Conservation (phyloP, 2,113 vertebrate genomes). For the Neolamprologus sp. region DNA sequence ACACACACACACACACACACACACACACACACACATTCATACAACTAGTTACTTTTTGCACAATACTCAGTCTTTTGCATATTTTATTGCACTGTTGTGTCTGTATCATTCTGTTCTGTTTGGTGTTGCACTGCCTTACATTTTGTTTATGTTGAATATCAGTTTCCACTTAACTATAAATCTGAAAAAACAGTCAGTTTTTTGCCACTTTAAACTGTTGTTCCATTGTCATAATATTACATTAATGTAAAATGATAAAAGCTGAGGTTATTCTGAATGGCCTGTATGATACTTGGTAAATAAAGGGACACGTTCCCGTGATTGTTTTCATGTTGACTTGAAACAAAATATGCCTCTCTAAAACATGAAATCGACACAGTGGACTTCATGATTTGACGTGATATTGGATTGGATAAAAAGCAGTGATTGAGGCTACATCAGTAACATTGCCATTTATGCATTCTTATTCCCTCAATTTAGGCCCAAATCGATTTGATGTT, state of each 20-base stretch:
- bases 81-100: neutral
- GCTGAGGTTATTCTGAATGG: accelerated
- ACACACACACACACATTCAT: neutral
- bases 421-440: neutral
- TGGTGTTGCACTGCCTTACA: neutral
- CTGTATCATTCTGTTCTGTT: neutral
- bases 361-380: neutral
- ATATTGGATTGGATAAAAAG: neutral
- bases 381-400: neutral
- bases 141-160: neutral
- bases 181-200: neutral
- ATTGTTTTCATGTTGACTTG: neutral
- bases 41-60: neutral
- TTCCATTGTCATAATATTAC: neutral
- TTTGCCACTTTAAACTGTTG: neutral
- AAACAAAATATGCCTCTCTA: neutral
- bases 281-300: neutral
- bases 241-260: neutral
- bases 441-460: neutral
- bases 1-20: no score
- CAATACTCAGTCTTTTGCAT: neutral
- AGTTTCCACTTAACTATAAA: neutral
- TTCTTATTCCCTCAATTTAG: neutral
- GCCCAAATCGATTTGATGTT: neutral
- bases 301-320: neutral